These are phyloP conservation scores for Ammodytes marinus DNA, from an alignment of 2,113 vertebrate species.

Conservation along the genomic window DNA sequence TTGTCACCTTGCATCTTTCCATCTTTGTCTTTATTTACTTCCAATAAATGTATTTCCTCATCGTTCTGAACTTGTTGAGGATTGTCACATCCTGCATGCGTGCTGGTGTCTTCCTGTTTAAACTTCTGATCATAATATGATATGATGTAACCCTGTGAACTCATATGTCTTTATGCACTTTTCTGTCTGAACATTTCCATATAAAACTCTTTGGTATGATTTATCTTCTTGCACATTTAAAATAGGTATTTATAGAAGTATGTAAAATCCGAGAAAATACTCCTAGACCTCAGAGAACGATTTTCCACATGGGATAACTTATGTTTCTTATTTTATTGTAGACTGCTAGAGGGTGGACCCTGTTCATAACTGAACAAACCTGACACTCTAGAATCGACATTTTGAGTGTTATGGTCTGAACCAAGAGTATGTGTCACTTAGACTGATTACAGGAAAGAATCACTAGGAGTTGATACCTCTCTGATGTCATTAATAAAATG, in stretches of 20 bases:
- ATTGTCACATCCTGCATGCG: not conserved
- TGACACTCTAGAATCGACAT: no score
- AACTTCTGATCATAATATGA: not conserved
- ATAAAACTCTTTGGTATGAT: no score
- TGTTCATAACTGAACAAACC: not conserved
- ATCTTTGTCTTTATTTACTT: not conserved
- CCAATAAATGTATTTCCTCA: not conserved
- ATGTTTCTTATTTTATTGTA: not conserved
- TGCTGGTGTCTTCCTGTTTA: not conserved
- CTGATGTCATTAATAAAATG: no score
- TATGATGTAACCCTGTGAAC: not conserved
- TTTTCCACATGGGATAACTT: not conserved
- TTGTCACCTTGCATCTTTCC: not conserved
- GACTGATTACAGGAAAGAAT: no score
- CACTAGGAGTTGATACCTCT: no score
- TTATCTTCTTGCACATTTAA: no score
- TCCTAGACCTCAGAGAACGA: no score
- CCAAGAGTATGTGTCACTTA: no score
- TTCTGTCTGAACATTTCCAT: no score
- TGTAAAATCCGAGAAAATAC: no score
- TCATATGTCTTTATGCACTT: not conserved
- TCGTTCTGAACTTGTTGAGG: not conserved
- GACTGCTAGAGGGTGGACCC: not conserved
- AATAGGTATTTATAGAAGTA: no score
- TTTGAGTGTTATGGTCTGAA: no score